Evolutionary conservation across 2,797 vertebrate genomes (phyloP), one percentile per base, ranked within the genome.

Genomic region (Trematomus bernacchii): DNA sequence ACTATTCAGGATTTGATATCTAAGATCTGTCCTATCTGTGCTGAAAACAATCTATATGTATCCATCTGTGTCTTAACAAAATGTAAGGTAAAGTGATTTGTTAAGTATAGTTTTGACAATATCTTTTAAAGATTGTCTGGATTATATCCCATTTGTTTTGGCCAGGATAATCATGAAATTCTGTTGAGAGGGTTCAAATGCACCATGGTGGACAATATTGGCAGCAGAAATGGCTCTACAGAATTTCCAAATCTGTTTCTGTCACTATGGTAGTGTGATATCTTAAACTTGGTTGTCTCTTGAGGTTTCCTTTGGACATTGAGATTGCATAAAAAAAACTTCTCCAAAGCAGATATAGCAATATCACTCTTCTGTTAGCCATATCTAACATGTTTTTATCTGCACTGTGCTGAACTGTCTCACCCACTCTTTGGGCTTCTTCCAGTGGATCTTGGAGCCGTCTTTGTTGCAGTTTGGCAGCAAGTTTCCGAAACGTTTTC

Each of bases 401-500:
- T n/a, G 19, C 47, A 18, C 43, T 76, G 47, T 65, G 66, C 43
- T 63, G 3, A 23, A 19, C 21, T 23, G 48, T 53, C 63, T 65
- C 10, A 15, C 58, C 48, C 23, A 74, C 68, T 62, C 30, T 65
- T 59, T 70, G 69, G 64, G 50, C n/a, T n/a, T 58, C 7, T 69
- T 75, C 62, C 73, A 74, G 46, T 55, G 6, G 23, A 30, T 76
- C 61, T 71, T 60, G 2, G 48, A 61, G n/a, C 19, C 0, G 23
- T 64, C 57, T 78, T 66, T 80, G 66, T 70, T 76, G 58, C 15
- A 55, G 55, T 83, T 81, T 89, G 85, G 76, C 78, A 77, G 19
- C 37, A 44, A 46, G 15, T 52, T 48, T 23, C 4, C 9, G 16
- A 65, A 16, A 40, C 57, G 37, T 64, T 53, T 71, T 61, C 42